Evolutionary conservation across 2,113 vertebrate species (phyloP), one percentile per base, ranked within the genome.

Genomic region (Perca fluviatilis): DNA sequence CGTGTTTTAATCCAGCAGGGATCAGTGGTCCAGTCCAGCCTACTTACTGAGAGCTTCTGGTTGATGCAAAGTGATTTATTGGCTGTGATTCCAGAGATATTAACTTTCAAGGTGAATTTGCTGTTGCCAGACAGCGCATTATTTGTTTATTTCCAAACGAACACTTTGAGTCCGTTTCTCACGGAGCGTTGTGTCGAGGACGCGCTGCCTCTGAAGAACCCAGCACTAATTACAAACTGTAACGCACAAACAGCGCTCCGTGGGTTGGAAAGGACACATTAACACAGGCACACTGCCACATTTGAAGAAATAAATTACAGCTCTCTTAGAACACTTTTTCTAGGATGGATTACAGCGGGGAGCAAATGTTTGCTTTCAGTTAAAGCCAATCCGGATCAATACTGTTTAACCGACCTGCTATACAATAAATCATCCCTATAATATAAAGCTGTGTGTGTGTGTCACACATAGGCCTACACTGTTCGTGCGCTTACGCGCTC

Each of bases 101-200:
- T 60, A 88, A 85, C 79, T 89, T 87, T 71, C 43, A 77, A 74
- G 64, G 63, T 72, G 66, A 70, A 79, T 81, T 61, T 60, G 7
- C 33, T 54, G 11, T 43, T 47, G 19, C 0, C 6, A 3, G 30
- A 47, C 25, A 27, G 36, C 8, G 21, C 47, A 10, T 71, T 18
- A 21, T 71, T 43, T 62, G 4, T 23, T 16, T 30, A 43, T 76
- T 65, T 56, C 12, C 14, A 51, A 27, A 47, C 6, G 6, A 47
- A 30, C 78, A 62, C 43, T 69, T 63, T 33, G 13, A 47, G n/a
- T 46, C 53, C 6, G 14, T 73, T 54, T 70, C 21, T n/a, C 78
- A 30, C 13, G 5, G 61, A 74, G 61, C 58, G 6, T 53, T 5
- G 69, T 30, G 72, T 40, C n/a, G 58, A 76, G 74, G 67, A 79